A percentile compares a stretch with the other conserved stretches of the same genome.
Evolutionary conservation across 92 coral and sea anemone species (phyloP).

Genomic region (Micromussa lordhowensis): DNA sequence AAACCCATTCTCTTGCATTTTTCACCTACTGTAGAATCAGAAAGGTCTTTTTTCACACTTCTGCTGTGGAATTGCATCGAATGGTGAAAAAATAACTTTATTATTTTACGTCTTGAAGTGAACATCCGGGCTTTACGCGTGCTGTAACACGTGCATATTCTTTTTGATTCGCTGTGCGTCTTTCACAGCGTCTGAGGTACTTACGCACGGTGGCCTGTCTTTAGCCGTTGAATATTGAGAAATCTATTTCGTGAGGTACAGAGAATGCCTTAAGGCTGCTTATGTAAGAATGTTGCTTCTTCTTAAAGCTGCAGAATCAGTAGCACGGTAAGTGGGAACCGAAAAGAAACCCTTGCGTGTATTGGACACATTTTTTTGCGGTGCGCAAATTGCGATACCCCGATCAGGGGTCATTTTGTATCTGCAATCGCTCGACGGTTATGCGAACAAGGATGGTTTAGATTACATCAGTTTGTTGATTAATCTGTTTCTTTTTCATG

Average conservation of each 20-base stretch:
- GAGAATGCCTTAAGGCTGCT: slow-evolving; percentile 74
- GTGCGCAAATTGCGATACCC: slow-evolving; percentile 40
- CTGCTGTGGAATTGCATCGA: not conserved
- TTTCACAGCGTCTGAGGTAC: slow-evolving; percentile 72
- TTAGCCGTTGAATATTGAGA: slow-evolving; percentile 16
- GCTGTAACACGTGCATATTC: slow-evolving; percentile 96
- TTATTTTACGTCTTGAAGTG: slow-evolving; percentile 65
- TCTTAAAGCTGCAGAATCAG: slow-evolving; percentile 93
- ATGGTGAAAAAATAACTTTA: not conserved
- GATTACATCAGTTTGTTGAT: not conserved
- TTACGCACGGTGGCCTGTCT: slow-evolving; percentile 63
- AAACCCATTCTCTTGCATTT: not conserved
- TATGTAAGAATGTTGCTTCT: slow-evolving; percentile 86
- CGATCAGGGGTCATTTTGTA: slow-evolving; percentile 56
- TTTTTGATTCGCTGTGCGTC: slow-evolving; percentile 85
- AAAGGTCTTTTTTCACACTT: slow-evolving; percentile 10
- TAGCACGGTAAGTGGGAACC: slow-evolving; percentile 77
- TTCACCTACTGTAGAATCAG: not conserved
- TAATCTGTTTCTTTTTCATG: not conserved
- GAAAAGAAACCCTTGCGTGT: slow-evolving; percentile 22
- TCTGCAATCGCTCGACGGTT: slow-evolving; percentile 20
- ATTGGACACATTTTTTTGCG: slow-evolving; percentile 4
- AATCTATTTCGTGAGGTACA: slow-evolving; percentile 6
- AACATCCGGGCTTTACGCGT: slow-evolving; percentile 95
- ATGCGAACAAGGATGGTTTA: not conserved